Base-by-base conservation (phyloP, 2,888 invertebrate species). In the Uloborus plumipes region DNA sequence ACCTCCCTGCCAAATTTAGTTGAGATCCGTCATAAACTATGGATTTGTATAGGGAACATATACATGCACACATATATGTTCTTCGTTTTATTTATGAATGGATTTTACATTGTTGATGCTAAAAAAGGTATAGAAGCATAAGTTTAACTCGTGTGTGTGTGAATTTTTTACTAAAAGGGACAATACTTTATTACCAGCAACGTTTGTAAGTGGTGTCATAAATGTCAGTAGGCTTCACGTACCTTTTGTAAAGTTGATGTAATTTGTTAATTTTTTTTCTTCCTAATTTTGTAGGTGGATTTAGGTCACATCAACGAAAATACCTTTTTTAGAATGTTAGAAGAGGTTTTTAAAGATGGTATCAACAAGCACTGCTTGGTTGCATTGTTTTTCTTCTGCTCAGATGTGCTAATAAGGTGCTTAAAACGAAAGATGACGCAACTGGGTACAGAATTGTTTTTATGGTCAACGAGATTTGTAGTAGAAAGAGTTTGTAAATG, bases 321-420 rank as follows among this genome's bases (percentile, higher is more conserved):
- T 15, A 67, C 84, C 51, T 88, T 88, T 83, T 71, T 76, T 65
- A 85, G 86, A 6, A 69, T 88, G 22, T 76, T 88, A 15, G 58
- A 85, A 7, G 87, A 87, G 73, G 84, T 88, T 7, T 87, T 88
- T 71, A 83, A 74, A 15, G 86, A 86, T 39, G 86, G 86, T 0
- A 86, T 88, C 18, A 88, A 87, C 22, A 85, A 84, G n/a, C 87
- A 88, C 75, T 84, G 88, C 51, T 87, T 89, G 61, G 85, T 88
- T 22, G 87, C 88, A 7, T 84, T 89, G 16, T 89, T 89, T 85
- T 88, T 86, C 85, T 89, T 89, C 86, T 89, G 89, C 77, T 86
- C 88, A 7, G 89, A 89, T 83, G 85, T 89, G 53, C 87, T 88
- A 59, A 87, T 88, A 71, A 87, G 72, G 85, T 87, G 74, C 9